Evolutionary conservation across 2,888 invertebrate genomes (phyloP).

Genomic region (Imbricaverruca yamaguchii): DNA sequence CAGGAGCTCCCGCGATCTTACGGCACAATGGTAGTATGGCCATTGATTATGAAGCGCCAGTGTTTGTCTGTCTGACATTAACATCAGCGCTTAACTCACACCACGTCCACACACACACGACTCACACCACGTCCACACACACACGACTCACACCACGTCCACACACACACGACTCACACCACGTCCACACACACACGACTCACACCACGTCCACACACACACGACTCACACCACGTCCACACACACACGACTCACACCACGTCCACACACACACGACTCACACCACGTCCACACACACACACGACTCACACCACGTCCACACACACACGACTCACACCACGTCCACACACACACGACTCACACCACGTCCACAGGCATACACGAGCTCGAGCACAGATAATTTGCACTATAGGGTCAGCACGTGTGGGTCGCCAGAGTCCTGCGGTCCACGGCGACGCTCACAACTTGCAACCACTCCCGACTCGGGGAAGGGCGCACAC

Average conservation of each 20-base stretch:
- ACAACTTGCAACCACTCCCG: neutral
- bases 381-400: neutral
- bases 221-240: neutral
- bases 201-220: neutral
- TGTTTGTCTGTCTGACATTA: no score
- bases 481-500: neutral
- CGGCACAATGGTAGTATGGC: no score
- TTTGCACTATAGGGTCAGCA: neutral
- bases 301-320: neutral
- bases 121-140: neutral
- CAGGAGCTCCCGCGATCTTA: no score
- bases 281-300: neutral
- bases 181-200: neutral
- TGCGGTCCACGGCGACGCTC: neutral
- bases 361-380: neutral
- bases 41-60: no score
- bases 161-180: neutral
- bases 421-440: neutral
- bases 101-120: neutral
- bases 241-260: neutral
- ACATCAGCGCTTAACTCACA: no score
- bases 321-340: neutral
- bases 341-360: neutral
- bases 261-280: neutral
- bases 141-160: neutral